Evolutionary conservation across 1,140 invertebrate genomes (phyloP).

Genomic region (Microvelia longipes): DNA sequence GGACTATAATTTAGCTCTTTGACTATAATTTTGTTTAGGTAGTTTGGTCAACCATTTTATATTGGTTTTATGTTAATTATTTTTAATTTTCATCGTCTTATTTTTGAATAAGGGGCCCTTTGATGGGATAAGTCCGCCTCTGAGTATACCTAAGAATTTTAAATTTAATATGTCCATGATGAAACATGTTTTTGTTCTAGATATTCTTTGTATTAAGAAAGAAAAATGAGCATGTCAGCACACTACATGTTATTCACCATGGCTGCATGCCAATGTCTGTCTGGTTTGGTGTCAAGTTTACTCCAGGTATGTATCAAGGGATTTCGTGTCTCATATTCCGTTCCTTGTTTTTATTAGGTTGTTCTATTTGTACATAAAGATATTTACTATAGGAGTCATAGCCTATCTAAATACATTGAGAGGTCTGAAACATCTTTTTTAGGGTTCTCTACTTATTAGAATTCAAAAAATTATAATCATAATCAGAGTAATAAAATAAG

Average conservation of each 20-base stretch:
- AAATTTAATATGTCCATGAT: too few relatives aligned
- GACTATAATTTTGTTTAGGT: too few relatives aligned
- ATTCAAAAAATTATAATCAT: too few relatives aligned
- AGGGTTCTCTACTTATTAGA: not conserved
- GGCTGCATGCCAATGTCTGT: constrained; percentile 82
- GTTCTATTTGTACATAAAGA: not conserved
- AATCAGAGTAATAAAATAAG: too few relatives aligned
- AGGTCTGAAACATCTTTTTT: too few relatives aligned
- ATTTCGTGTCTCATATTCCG: not conserved
- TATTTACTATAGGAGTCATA: not conserved
- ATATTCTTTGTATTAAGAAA: constrained; percentile 72
- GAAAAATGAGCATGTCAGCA: constrained; percentile 69
- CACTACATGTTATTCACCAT: constrained; percentile 82
- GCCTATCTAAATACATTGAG: not conserved
- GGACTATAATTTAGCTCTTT: too few relatives aligned
- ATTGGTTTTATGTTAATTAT: too few relatives aligned
- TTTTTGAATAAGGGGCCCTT: too few relatives aligned
- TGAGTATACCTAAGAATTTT: too few relatives aligned
- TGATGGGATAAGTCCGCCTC: too few relatives aligned
- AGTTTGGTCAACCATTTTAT: too few relatives aligned
- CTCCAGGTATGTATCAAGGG: constrained; percentile 43
- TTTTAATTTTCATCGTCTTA: too few relatives aligned
- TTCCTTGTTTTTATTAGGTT: not conserved
- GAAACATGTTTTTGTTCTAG: constrained; percentile 33
- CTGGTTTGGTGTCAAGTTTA: constrained; percentile 85